Base-by-base conservation (phyloP, 2,113 vertebrate genomes). In the Rhynchomys soricoides region DNA sequence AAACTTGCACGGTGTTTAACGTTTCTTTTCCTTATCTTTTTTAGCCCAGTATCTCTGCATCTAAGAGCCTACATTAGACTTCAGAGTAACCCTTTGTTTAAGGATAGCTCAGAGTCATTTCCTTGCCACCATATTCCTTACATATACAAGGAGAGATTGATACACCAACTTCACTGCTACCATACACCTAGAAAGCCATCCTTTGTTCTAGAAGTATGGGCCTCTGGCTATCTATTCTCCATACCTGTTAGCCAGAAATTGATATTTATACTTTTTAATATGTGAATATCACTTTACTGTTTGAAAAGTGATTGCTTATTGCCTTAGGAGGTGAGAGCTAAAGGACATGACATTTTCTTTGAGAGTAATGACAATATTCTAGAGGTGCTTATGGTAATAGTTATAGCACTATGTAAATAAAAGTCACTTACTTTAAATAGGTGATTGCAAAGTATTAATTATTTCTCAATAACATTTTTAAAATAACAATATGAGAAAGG, bases 341-440 rank as follows among this genome's bases (percentile, higher is more conserved):
- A 78, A 24, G 68, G 45, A 1, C 13, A 45, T 12, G 3, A 5
- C 0, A 1, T 71, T 85, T 95, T 34, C 62, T 68, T 79, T 37
- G n/a, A 57, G 16, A 5, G 24, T n/a, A 7, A 91, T 50, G 15
- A 62, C 83, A 87, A n/a, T 86, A 26, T 90, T 96, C 75, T 55
- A 81, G 83, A 89, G 75, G 10, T 43, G 15, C 68, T 74, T 68
- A 70, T 70, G 26, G 9, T 74, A 34, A 79, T 77, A 40, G 26
- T 64, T 83, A 7, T 3, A 48, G 7, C 37, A 86, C 22, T 92
- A 15, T 59, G 13, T 86, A 82, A 92, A 79, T 87, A 55, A 77
- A 91, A 90, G 62, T 24, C 70, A 92, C 37, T 52, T 22, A 75
- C 19, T 73, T 78, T 74, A 59, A 82, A 11, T 74, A 13, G 34